Base-by-base conservation (phyloP, 2,113 vertebrate genomes). In the Carollia perspicillata region DNA sequence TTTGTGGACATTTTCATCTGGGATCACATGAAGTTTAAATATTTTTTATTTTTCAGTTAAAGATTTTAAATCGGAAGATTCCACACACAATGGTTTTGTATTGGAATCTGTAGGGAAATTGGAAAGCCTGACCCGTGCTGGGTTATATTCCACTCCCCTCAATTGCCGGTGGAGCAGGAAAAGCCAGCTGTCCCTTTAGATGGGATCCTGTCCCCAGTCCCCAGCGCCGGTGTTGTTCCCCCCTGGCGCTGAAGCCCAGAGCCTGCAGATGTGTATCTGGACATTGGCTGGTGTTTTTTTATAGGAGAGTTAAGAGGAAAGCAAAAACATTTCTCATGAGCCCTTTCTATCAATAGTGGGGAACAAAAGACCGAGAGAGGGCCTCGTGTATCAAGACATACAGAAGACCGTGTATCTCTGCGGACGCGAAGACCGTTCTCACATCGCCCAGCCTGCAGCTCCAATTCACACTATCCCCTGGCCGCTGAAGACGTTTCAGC, bases 291-390 rank as follows among this genome's bases (percentile, higher is more conserved):
- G 12, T 69, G 40, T 69, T 66, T 66, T 80, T 66, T 51, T 49
- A 87, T 51, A 66, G 51, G 14, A 84, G 55, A 93, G 55, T 72
- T 80, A 77, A 93, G 69, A 92, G 65, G 33, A 89, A 92, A 95
- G 69, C 87, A 95, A 96, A 92, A 95, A 94, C 37, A 95, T 85
- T 96, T 95, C 42, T 95, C 78, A 95, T 84, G 92, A 96, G 85
- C 88, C 71, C 85, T 97, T 72, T 93, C 93, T 94, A 78, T 96
- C 93, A 95, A 96, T 97, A 97, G 94, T 93, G 20, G 94, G 68
- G 96, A 97, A 97, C 97, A 97, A 97, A 97, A 97, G 97, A 95
- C 96, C 95, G 85, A 97, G 94, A 97, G 97, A 97, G 96, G 97
- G 97, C 97, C 97, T 97, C 93, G 78, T 96, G 94, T 96, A 94